Evolutionary conservation across 2,113 vertebrate genomes (phyloP).

Genomic region (Alaudala cheleensis): DNA sequence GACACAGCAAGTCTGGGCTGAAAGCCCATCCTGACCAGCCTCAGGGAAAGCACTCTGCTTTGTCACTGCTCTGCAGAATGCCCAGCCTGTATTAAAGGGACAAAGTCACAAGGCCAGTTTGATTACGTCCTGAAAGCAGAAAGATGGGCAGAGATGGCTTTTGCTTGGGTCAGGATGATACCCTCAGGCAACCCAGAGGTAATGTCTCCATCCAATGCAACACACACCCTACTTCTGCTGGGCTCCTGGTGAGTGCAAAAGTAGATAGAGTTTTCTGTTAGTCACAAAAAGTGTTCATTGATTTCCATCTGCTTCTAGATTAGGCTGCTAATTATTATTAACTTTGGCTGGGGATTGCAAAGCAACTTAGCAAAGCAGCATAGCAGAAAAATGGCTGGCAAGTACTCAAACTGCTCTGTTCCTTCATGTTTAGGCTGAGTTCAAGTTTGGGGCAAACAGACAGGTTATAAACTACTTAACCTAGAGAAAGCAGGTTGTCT

Average conservation of each 20-base stretch:
- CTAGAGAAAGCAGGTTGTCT: neutral
- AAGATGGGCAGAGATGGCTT: neutral
- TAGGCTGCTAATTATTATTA: neutral
- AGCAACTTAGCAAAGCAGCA: neutral
- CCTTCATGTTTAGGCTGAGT: neutral
- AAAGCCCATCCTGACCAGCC: neutral
- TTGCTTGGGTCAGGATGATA: neutral
- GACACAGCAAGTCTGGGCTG: fast-evolving
- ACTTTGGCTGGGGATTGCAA: neutral
- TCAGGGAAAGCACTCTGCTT: neutral
- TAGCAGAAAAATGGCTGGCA: neutral
- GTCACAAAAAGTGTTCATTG: neutral
- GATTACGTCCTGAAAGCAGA: neutral
- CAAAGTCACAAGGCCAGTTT: neutral
- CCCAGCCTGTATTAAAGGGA: neutral
- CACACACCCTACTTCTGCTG: neutral
- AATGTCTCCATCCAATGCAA: neutral
- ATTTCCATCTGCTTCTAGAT: neutral
- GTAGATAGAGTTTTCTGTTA: neutral
- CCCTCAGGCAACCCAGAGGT: neutral
- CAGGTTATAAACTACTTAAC: neutral
- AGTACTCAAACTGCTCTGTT: neutral
- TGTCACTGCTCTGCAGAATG: neutral
- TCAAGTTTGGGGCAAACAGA: neutral
- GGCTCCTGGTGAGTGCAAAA: neutral